Evolutionary conservation across 2,113 vertebrate species (phyloP), one percentile per base, ranked within the genome.

Genomic region (Mus spicilegus): DNA sequence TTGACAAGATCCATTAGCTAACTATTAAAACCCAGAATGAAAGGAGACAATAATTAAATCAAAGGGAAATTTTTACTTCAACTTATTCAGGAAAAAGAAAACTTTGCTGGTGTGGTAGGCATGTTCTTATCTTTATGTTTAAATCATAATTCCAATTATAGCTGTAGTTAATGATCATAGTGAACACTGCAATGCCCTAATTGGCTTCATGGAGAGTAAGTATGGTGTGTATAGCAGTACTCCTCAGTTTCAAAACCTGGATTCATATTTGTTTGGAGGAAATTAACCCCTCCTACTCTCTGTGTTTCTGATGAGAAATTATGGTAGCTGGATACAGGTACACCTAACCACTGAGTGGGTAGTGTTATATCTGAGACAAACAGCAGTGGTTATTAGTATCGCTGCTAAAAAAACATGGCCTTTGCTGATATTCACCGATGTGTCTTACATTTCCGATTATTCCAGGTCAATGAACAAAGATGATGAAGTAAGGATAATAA

Each of bases 1-100:
- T 96, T 95, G 92, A 93, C 12, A 97, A 98, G 96, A 89, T 96
- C 89, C 8, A 92, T 97, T 97, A 98, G 93, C 93, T 97, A 94
- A 84, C 90, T 97, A 93, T 91, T 97, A 95, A 65, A 97, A 78
- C 90, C 89, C 69, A 92, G 20, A 98, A 80, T 14, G 82, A 97
- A 97, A 92, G 13, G 67, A 87, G 76, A 36, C 91, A 97, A 95
- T 97, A 96, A 97, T 77, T 96, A 96, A 97, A 94, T 93, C 93
- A 51, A 51, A 95, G 76, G 51, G 9, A 49, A 33, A 93, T 5
- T 75, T 94, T 46, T 8, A 88, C 91, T 93, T 89, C 93, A 87
- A 84, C 94, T 95, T 96, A 96, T 94, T 96, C 75, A 93, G 96
- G 92, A 72, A 95, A 94, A 87, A 75, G 16, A 42, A 81, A 14